These are phyloP conservation scores for Eurypyga helias DNA, from an alignment of 2,113 vertebrate genomes.

Conservation along the genomic window DNA sequence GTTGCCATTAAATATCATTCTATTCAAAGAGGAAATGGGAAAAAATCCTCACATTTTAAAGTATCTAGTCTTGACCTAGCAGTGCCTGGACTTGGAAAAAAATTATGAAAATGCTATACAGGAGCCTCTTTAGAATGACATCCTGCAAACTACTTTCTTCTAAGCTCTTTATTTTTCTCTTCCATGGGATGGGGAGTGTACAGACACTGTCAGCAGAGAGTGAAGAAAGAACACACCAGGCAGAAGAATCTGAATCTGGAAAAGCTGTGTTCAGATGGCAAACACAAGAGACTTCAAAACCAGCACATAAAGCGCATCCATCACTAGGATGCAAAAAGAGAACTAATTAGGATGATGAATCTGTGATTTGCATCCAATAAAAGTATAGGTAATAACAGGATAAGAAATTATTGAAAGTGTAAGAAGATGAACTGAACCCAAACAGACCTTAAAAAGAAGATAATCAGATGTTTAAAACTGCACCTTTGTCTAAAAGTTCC, in stretches of 20 bases:
- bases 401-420: not conserved
- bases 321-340: not conserved
- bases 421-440: not conserved
- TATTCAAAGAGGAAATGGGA: not conserved
- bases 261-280: not conserved
- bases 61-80: not conserved
- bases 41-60: not conserved
- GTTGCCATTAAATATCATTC: not conserved
- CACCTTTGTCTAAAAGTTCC: not conserved
- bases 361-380: not conserved
- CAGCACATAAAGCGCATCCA: not conserved
- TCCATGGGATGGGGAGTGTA: not conserved
- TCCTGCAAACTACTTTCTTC: not conserved
- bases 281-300: not conserved
- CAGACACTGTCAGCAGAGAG: not conserved
- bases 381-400: not conserved
- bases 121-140: not conserved
- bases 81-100: not conserved
- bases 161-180: not conserved
- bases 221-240: not conserved
- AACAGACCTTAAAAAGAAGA: not conserved
- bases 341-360: not conserved
- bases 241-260: not conserved
- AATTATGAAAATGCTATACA: not conserved
- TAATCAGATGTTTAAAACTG: not conserved